Percentiles rank a stretch among this genome's conserved stretches.
Conservation (phyloP, 2,113 vertebrate genomes). For the Eurypyga helias region DNA sequence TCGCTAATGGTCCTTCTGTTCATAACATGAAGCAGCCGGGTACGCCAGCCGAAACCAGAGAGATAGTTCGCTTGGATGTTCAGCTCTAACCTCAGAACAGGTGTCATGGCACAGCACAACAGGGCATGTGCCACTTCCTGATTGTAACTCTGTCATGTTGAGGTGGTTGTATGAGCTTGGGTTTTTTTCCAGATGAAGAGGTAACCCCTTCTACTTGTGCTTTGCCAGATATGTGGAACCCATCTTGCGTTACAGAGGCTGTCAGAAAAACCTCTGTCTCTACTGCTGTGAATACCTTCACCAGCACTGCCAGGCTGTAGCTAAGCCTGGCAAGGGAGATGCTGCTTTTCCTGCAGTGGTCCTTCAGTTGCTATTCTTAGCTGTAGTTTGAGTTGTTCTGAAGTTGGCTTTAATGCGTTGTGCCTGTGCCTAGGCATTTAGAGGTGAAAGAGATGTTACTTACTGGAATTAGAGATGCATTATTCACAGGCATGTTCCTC, state of each 20-base stretch:
- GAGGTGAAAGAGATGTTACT: not conserved
- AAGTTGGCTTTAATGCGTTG: not conserved
- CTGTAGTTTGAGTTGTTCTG: not conserved
- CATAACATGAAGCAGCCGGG: not conserved
- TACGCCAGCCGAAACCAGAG: not conserved
- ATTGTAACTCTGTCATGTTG: not conserved
- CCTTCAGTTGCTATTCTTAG: not conserved
- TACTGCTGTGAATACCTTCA: not conserved
- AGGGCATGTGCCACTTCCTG: not conserved
- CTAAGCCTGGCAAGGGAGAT: not conserved
- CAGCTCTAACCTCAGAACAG: not conserved
- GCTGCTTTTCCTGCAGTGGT: not conserved
- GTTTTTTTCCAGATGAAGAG: not conserved
- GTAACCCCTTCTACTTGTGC: not conserved
- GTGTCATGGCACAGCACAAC: too few species aligned
- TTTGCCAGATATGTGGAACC: not conserved
- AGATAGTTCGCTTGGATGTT: not conserved
- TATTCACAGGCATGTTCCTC: not conserved
- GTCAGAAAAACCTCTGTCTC: not conserved
- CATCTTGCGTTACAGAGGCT: not conserved
- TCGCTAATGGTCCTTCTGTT: not conserved
- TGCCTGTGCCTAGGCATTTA: not conserved
- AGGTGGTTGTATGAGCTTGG: not conserved
- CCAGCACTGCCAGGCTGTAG: not conserved
- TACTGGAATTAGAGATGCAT: not conserved